A percentile compares a stretch with the other conserved stretches of the same genome.
Conservation (phyloP, 2,797 vertebrate genomes). For the Xyrichtys novacula region DNA sequence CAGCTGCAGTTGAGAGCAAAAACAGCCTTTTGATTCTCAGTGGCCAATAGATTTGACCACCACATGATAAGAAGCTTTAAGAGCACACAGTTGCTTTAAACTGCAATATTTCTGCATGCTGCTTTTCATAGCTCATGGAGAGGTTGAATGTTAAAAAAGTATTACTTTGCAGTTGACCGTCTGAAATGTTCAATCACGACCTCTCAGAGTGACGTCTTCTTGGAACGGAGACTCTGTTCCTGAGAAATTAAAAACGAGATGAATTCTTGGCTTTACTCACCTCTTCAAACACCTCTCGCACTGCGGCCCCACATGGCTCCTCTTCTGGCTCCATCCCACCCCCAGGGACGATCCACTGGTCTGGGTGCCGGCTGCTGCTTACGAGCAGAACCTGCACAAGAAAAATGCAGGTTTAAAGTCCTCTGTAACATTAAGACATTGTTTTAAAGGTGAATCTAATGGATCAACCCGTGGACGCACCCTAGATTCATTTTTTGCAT, state of each 20-base stretch:
- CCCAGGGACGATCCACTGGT: slow-evolving; percentile 99
- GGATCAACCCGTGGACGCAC: background rate
- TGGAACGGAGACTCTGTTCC: background rate
- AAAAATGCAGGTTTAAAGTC: background rate
- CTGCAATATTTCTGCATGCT: too few species aligned
- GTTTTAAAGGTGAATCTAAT: background rate
- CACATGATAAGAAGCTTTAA: too few species aligned
- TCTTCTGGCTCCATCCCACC: slow-evolving; percentile 99
- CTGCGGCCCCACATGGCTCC: slow-evolving; percentile 94
- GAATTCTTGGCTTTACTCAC: slow-evolving; percentile 79
- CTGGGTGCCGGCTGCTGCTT: slow-evolving; percentile 97
- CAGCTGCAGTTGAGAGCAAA: too few species aligned
- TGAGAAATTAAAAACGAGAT: background rate
- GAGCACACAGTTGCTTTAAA: too few species aligned
- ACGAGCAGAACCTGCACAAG: slow-evolving; percentile 91
- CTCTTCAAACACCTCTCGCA: slow-evolving; percentile 98
- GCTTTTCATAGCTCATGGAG: background rate
- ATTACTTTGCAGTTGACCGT: background rate
- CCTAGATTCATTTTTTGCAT: background rate
- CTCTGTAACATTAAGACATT: too few species aligned
- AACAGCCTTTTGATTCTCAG: too few species aligned
- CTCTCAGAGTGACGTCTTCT: background rate
- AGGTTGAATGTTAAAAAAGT: background rate
- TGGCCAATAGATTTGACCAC: too few species aligned
- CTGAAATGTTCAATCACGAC: background rate